Base-by-base conservation (phyloP, 2,888 invertebrate species). In the Colletes collaris region DNA sequence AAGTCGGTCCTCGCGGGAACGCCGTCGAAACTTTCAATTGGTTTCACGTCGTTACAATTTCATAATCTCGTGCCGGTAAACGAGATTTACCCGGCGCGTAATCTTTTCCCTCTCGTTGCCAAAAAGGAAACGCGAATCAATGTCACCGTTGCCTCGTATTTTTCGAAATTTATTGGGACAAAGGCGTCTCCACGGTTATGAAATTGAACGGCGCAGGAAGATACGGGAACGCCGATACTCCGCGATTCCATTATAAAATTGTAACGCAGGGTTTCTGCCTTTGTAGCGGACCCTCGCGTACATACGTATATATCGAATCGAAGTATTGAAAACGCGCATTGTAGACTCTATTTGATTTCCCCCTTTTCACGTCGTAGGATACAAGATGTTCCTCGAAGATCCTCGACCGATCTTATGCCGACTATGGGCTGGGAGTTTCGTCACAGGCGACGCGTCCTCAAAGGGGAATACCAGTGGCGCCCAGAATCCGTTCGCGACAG, bases 11-110 rank as follows among this genome's bases (percentile, higher is more conserved):
- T 2, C 8, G 46, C 63, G 46, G 35, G 60, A 10, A 37, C 37
- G 13, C 37, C n/a, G 19, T 50, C 16, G 40, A 27, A 65, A 65
- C 71, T 65, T 65, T 56, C 70, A 13, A 55, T 46, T 46, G 49
- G 19, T 65, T 72, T 58, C 10, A 50, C 56, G 65, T 72, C 40
- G 65, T 72, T 72, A 58, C 49, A 65, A 37, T 72, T 65, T 65
- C 58, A 49, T 50, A 40, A 40, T 62, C 62, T 27, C 27, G 27
- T 5, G 44, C 53, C 0, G 19, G 27, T 27, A 11, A 53, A 55
- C 44, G n/a, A 16, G 37, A 52, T 70, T 70, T 55, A 49, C 10
- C 44, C 1, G 8, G 44, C 10, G 44, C 44, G 44, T 46, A 7
- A 46, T 46, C 44, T 10, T 46, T 46, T 46, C 10, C 8, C 10